These are phyloP conservation scores for Trachelus iudaicus DNA, from an alignment of 2,888 invertebrate genomes.

Conservation along the genomic window DNA sequence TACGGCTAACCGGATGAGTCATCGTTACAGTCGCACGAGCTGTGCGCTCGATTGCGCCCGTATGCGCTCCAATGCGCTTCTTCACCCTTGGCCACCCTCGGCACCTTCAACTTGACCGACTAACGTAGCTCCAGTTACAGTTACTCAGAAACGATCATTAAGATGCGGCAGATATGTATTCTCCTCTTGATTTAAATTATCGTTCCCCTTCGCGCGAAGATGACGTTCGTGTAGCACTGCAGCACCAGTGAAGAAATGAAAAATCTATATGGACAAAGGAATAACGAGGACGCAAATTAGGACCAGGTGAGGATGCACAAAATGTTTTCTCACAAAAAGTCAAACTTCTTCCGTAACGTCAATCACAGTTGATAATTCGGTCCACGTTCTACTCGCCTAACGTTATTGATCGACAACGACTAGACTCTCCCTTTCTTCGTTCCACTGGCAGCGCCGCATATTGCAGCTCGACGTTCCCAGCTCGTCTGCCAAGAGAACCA, in stretches of 20 bases:
- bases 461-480: neutral
- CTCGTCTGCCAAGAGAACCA: neutral
- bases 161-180: neutral
- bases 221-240: neutral
- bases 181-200: neutral
- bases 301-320: neutral
- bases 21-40: neutral
- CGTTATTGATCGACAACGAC: constrained; percentile 39
- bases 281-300: neutral
- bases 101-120: neutral
- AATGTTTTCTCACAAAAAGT: neutral
- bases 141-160: neutral
- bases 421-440: constrained; percentile 4
- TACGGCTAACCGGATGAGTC: neutral
- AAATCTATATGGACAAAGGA: neutral
- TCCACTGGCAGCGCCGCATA: constrained; percentile 24
- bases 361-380: constrained; percentile 28
- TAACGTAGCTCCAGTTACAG: neutral
- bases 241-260: neutral
- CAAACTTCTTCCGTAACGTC: neutral
- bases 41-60: neutral
- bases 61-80: neutral
- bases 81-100: neutral
- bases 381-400: constrained; percentile 37
- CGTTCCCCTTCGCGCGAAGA: neutral